Percentiles rank a stretch among this genome's conserved stretches.
These are phyloP conservation scores for Fragum sueziense DNA, from an alignment of 2,888 invertebrate species.

Conservation along the genomic window DNA sequence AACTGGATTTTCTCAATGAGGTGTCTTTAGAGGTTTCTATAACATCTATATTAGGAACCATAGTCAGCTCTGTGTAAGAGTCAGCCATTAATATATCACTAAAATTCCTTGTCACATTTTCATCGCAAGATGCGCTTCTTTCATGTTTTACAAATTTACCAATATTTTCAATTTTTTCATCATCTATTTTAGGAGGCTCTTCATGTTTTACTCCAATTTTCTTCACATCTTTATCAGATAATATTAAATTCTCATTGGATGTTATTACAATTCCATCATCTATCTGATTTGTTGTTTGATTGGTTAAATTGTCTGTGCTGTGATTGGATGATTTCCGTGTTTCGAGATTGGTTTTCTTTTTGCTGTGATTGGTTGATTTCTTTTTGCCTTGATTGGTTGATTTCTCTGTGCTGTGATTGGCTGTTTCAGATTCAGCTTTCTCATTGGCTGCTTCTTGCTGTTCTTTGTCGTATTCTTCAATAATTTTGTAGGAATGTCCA, in stretches of 20 bases:
- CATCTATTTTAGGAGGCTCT: neutral
- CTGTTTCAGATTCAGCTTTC: constrained; percentile 1
- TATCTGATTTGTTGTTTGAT: neutral
- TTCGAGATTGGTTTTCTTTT: constrained; percentile 9
- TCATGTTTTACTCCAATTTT: neutral
- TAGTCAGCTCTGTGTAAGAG: constrained; percentile 52
- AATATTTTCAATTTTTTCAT: neutral
- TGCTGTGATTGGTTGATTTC: constrained; percentile 41
- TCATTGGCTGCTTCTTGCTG: constrained; percentile 40
- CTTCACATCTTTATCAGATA: neutral
- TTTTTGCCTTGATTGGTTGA: constrained; percentile 15
- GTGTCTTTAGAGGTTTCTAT: constrained; percentile 39
- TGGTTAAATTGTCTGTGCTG: neutral
- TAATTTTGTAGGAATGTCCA: constrained; percentile 91
- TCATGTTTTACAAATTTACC: constrained; percentile 5
- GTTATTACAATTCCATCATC: constrained; percentile 11
- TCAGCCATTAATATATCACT: constrained; percentile 54
- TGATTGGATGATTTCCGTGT: constrained; percentile 5
- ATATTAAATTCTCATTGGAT: constrained; percentile 15
- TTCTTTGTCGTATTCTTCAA: constrained; percentile 42
- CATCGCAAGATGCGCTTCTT: constrained; percentile 38
- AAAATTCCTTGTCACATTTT: constrained; percentile 29
- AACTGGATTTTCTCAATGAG: neutral
- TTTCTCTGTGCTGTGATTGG: neutral
- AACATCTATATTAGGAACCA: constrained; percentile 31